A percentile compares a stretch with the other conserved stretches of the same genome.
These are phyloP conservation scores for Matsumyia berberina DNA, from an alignment of 2,888 invertebrate species.

Conservation along the genomic window DNA sequence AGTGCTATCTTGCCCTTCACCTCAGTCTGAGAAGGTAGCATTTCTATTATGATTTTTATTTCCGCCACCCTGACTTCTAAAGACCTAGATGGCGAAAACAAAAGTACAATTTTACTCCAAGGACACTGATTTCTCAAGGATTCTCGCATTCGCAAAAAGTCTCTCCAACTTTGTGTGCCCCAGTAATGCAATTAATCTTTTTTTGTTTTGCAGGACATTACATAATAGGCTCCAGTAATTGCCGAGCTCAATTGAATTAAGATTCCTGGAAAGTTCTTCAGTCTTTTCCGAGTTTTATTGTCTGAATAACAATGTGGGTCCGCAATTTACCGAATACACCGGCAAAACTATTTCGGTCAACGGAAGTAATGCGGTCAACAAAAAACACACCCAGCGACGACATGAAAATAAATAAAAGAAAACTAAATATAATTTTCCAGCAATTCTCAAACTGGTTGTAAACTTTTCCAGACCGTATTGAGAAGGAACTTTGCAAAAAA, in stretches of 20 bases:
- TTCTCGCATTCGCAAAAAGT: neutral
- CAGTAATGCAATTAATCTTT: constrained; percentile 25
- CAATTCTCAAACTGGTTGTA: constrained; percentile 31
- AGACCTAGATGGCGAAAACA: no score
- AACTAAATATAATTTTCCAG: constrained; percentile 33
- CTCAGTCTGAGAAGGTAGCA: no score
- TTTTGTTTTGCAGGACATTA: constrained; percentile 15
- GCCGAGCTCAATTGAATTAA: constrained; percentile 16
- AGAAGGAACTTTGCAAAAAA: neutral
- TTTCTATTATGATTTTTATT: no score
- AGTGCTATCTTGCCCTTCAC: no score
- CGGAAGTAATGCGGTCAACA: constrained; percentile 3
- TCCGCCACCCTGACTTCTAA: no score
- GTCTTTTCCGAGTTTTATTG: constrained; percentile 42
- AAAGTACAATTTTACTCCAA: no score
- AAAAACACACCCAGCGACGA: constrained; percentile 12
- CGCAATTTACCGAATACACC: constrained; percentile 29
- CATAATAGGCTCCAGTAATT: constrained; percentile 6
- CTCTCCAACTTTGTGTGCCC: neutral
- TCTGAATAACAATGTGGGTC: constrained; percentile 28
- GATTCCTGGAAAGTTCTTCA: constrained; percentile 27
- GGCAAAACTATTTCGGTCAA: constrained; percentile 38
- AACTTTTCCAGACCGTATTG: constrained; percentile 17
- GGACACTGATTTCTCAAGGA: no score
- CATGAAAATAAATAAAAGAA: no score